Percentiles rank a stretch among this genome's conserved stretches.
phyloP scores from a whole-genome alignment of 2,888 invertebrate genomes.

The Caenorhabditis macrosperma region DNA sequence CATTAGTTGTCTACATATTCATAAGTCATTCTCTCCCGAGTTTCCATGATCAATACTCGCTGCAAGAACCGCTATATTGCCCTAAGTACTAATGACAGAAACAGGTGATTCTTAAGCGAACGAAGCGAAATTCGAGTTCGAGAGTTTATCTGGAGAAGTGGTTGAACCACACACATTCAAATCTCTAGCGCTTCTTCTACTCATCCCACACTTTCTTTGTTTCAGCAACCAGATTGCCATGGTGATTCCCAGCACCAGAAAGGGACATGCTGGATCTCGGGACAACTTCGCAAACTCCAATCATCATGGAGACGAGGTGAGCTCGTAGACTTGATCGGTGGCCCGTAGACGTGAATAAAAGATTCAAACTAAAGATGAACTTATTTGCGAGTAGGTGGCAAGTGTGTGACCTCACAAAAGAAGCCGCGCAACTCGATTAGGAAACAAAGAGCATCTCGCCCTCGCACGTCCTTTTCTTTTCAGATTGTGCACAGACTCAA shows the following conservation, averaged over 20 bases:
- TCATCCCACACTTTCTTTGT: slow-evolving; percentile 3
- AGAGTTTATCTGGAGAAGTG: not conserved
- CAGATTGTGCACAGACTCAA: slow-evolving; percentile 56
- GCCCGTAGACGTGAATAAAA: slow-evolving; percentile 1
- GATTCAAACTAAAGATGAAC: slow-evolving; percentile 39
- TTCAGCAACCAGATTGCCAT: slow-evolving; percentile 71
- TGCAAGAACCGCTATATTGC: slow-evolving; percentile 41
- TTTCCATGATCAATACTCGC: slow-evolving; percentile 46
- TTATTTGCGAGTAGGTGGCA: slow-evolving; percentile 38
- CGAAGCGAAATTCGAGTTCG: too few relatives aligned
- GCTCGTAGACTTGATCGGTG: not conserved
- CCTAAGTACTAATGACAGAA: slow-evolving; percentile 40
- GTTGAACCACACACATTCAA: not conserved
- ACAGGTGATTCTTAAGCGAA: slow-evolving; percentile 41
- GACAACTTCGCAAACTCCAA: slow-evolving; percentile 52
- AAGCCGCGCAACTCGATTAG: slow-evolving; percentile 50
- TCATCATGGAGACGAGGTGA: slow-evolving; percentile 57
- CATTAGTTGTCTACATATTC: slow-evolving; percentile 47
- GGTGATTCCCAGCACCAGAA: slow-evolving; percentile 72
- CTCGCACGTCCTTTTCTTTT: slow-evolving; percentile 22
- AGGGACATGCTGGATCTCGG: slow-evolving; percentile 59
- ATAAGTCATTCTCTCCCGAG: slow-evolving; percentile 11
- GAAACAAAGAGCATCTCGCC: slow-evolving; percentile 47
- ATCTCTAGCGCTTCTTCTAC: slow-evolving; percentile 8
- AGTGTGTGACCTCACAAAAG: slow-evolving; percentile 48